phyloP scores from a whole-genome alignment of 2,888 invertebrate species.

The Mimachlamys varia region DNA sequence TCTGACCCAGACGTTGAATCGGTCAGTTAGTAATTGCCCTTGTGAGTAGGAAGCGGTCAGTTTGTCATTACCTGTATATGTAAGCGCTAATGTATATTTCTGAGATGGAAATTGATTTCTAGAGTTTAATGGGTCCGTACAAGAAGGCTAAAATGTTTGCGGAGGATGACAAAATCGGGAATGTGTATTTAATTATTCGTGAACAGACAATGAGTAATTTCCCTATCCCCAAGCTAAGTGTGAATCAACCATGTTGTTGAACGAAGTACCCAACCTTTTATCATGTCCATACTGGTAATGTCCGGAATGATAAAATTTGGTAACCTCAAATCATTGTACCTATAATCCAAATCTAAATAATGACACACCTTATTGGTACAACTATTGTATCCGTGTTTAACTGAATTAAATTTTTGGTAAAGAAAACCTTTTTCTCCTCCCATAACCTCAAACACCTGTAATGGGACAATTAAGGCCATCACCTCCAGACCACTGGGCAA shows the following conservation, averaged over 20 bases:
- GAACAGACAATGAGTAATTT: slow-evolving; percentile 32
- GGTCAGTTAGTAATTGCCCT: background rate
- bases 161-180: background rate
- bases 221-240: background rate
- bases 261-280: background rate
- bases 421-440: background rate
- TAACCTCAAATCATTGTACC: background rate
- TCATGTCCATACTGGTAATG: background rate
- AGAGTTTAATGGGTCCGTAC: background rate
- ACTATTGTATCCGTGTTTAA: background rate
- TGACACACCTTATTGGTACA: background rate
- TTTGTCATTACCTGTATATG: background rate
- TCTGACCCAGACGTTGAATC: background rate
- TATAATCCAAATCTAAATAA: too few species aligned
- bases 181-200: slow-evolving; percentile 33
- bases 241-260: background rate
- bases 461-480: background rate
- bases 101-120: slow-evolving; percentile 17
- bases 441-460: background rate
- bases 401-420: background rate
- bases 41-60: slow-evolving; percentile 12
- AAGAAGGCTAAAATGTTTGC: background rate
- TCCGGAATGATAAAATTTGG: background rate
- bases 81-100: slow-evolving; percentile 24
- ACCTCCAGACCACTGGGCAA: too few species aligned